phyloP scores from a whole-genome alignment of 30 jellyfish, hydroid and myxozoan genomes.

The Hydractinia symbiolongicarpus region DNA sequence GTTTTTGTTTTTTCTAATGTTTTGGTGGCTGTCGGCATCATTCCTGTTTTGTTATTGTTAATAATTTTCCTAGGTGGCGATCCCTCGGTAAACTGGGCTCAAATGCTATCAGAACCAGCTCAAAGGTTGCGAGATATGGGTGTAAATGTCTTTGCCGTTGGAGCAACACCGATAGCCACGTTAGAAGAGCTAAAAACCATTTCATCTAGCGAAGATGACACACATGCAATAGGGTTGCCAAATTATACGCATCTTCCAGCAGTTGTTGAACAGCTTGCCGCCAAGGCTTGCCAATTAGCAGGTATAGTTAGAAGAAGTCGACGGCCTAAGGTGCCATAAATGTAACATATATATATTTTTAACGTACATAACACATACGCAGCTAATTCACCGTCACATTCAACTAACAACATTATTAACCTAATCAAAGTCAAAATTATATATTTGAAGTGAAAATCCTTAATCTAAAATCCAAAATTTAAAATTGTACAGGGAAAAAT shows the following conservation, averaged over 20 bases:
- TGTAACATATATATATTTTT: too few relatives aligned
- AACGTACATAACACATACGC: too few relatives aligned
- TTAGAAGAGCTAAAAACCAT: conserved; percentile 66
- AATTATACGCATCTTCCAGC: conserved; percentile 55
- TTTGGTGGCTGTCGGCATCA: background rate
- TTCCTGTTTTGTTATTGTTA: background rate
- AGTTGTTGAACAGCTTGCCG: conserved; percentile 66
- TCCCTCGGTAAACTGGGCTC: conserved; percentile 88
- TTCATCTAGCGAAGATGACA: conserved; percentile 67
- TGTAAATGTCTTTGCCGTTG: conserved; percentile 75
- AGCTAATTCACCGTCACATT: too few relatives aligned
- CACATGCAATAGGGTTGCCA: conserved; percentile 65
- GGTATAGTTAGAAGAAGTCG: conserved; percentile 27
- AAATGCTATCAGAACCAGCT: conserved; percentile 79
- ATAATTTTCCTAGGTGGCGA: conserved; percentile 38
- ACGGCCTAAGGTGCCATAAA: background rate
- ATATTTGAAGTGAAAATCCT: too few relatives aligned
- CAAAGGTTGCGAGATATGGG: conserved; percentile 77
- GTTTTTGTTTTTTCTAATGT: background rate
- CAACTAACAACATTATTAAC: too few relatives aligned
- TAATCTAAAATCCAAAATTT: too few relatives aligned
- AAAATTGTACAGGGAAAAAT: too few relatives aligned
- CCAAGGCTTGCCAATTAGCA: conserved; percentile 52
- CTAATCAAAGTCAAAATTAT: too few relatives aligned
- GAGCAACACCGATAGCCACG: conserved; percentile 66